Evolutionary conservation across 2,113 vertebrate genomes (phyloP).

Genomic region (Mugil cephalus): DNA sequence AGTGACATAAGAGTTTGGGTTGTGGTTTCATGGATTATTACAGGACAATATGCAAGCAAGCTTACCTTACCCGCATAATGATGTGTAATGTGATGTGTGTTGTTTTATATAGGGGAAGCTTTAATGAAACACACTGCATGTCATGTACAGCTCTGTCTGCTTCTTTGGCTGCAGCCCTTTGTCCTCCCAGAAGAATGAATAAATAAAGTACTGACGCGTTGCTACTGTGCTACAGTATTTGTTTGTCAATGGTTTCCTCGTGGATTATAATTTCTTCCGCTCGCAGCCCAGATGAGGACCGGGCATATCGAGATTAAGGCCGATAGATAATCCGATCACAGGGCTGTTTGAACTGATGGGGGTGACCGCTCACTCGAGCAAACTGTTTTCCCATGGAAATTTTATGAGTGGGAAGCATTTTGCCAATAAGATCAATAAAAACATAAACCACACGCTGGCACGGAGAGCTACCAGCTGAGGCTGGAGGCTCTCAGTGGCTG

Average conservation of each 20-base stretch:
- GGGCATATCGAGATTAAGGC: conserved; percentile 80
- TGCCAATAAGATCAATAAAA: too few relatives aligned
- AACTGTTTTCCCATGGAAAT: conserved; percentile 35
- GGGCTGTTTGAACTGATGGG: conserved; percentile 36
- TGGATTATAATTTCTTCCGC: conserved; percentile 69
- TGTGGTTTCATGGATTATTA: conserved; percentile 6
- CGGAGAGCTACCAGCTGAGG: too few relatives aligned
- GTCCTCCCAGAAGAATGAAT: background rate
- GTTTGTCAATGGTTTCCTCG: conserved; percentile 31
- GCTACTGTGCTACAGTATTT: background rate
- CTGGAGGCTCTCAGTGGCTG: too few relatives aligned
- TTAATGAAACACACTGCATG: too few relatives aligned
- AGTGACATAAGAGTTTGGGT: conserved; percentile 26
- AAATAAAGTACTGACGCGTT: background rate
- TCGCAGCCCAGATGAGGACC: conserved; percentile 64
- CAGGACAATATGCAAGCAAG: background rate
- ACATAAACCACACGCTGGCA: too few relatives aligned
- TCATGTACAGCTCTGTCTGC: background rate
- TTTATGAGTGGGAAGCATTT: background rate
- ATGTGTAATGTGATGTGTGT: conserved; percentile 5
- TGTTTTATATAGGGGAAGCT: too few relatives aligned
- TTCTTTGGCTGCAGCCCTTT: background rate
- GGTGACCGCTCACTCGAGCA: conserved; percentile 37
- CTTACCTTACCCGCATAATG: background rate
- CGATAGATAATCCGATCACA: conserved; percentile 77